Conservation (phyloP, 2,113 vertebrate species). For the Tachysurus fulvidraco region DNA sequence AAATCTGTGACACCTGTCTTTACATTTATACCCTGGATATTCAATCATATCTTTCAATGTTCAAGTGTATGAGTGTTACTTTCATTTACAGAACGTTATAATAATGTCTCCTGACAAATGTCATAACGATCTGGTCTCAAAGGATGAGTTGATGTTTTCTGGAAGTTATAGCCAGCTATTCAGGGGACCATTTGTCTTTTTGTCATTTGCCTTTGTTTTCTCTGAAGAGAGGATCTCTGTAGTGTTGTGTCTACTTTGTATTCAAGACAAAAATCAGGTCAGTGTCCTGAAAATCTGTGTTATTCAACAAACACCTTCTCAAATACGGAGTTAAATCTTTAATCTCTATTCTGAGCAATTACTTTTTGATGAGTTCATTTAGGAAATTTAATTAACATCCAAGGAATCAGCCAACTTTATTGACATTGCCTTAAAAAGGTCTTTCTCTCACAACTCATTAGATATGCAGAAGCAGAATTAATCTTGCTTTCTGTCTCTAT, state of each 20-base stretch:
- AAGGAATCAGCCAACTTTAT: not conserved
- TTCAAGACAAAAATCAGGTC: not conserved
- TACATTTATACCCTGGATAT: not conserved
- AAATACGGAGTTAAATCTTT: not conserved
- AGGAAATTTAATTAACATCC: conserved; percentile 18
- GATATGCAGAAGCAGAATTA: conserved; percentile 14
- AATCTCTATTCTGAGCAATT: not conserved
- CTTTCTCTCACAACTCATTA: not conserved
- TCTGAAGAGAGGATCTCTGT: not conserved
- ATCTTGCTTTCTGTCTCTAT: conserved; percentile 7
- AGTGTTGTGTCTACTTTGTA: not conserved
- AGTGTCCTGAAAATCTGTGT: not conserved
- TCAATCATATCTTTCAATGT: not conserved
- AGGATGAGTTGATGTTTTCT: not conserved
- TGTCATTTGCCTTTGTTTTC: not conserved
- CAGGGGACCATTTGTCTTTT: not conserved
- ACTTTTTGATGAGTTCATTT: not conserved
- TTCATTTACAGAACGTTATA: not conserved
- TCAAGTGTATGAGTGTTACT: not conserved
- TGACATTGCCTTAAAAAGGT: not conserved
- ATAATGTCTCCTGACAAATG: conserved; percentile 10
- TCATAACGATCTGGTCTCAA: not conserved
- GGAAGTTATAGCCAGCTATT: not conserved
- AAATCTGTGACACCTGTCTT: not conserved
- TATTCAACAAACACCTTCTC: not conserved